These are phyloP conservation scores for Hydrochoerus hydrochaeris DNA, from an alignment of 2,113 vertebrate species.

Conservation along the genomic window DNA sequence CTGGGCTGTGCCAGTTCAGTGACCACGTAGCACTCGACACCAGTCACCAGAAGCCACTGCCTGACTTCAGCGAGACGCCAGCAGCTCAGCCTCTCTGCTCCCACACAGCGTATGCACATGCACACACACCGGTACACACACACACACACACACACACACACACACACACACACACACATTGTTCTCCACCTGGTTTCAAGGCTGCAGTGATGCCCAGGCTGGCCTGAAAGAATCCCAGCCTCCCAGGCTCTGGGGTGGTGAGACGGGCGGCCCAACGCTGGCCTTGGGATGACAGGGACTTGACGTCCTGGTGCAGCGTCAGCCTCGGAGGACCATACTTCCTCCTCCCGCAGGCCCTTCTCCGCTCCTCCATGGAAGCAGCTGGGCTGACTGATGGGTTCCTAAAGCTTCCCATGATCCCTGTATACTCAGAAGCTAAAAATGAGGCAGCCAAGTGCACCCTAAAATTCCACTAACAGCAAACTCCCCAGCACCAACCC, in stretches of 20 bases:
- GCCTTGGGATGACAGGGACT: too few species aligned
- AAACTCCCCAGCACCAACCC: neutral
- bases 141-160: neutral
- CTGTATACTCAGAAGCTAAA: neutral
- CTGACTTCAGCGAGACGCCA: neutral
- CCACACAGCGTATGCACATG: rapidly evolving
- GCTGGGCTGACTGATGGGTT: neutral
- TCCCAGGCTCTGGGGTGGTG: neutral
- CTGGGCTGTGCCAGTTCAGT: neutral
- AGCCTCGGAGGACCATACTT: neutral
- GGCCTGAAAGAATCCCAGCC: neutral
- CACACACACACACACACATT: rapidly evolving
- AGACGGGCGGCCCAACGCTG: neutral
- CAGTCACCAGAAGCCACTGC: neutral
- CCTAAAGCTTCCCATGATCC: neutral
- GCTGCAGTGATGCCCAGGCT: neutral
- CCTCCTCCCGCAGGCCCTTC: neutral
- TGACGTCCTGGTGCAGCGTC: neutral
- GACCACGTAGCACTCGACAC: neutral
- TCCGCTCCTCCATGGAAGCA: neutral
- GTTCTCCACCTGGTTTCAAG: neutral
- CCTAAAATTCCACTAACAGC: slow-evolving; percentile 21
- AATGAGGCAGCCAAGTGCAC: neutral
- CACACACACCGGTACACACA: neutral
- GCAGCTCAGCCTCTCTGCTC: neutral